Evolutionary conservation across 2,797 vertebrate species (phyloP).

Genomic region (Crenuchus spilurus): DNA sequence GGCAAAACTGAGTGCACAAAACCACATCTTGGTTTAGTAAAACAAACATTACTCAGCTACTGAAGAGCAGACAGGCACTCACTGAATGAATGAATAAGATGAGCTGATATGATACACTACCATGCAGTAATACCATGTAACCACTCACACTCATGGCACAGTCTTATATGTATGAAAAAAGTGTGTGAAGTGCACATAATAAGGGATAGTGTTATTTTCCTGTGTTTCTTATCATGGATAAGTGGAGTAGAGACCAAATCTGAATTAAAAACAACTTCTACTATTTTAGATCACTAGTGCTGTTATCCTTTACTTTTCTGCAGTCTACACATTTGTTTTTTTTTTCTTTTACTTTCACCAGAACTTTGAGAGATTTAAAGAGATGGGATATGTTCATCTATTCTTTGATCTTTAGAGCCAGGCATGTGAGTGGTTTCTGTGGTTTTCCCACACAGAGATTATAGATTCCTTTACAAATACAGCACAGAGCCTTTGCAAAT

Average conservation of each 20-base stretch:
- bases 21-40: not conserved
- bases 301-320: slow-evolving; percentile 9
- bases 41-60: not conserved
- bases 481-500: not conserved
- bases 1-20: not conserved
- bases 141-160: not conserved
- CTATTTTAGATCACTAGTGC: not conserved
- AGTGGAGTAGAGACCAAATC: not conserved
- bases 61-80: not conserved
- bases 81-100: too few species aligned
- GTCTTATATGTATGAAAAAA: too few species aligned
- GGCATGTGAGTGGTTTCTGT: not conserved
- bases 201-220: not conserved
- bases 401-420: slow-evolving; percentile 5
- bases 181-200: not conserved
- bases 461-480: not conserved
- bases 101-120: too few species aligned
- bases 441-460: slow-evolving; percentile 2
- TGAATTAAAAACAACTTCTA: not conserved
- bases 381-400: not conserved
- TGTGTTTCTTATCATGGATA: not conserved
- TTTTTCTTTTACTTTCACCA: not conserved
- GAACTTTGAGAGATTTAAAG: not conserved
- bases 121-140: too few species aligned
- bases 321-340: slow-evolving; percentile 9